Evolutionary conservation across 1,140 invertebrate genomes (phyloP), one percentile per base, ranked within the genome.

Genomic region (Cydia splendana): DNA sequence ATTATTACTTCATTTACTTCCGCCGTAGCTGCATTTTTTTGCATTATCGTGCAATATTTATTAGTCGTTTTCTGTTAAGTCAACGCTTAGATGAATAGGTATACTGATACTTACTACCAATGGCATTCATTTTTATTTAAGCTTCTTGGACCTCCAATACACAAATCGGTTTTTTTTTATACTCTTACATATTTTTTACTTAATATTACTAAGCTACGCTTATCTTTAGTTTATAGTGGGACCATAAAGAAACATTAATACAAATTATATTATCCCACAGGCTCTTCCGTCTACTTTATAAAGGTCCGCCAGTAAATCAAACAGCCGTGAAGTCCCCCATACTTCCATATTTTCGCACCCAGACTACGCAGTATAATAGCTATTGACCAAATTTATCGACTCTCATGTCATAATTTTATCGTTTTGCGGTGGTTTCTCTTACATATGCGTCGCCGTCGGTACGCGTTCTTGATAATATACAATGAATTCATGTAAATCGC

Each of bases 331-430:
- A 90, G 85, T 85, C 80, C 80, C 84, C 85, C 84, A 84, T 85
- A 80, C 86, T 88, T 88, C 88, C 87, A 91, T 89, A 91, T 92
- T 91, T 91, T 91, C 90, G 82, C 90, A 87, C 91, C 88, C 89
- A 85, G 78, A 91, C 88, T 90, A 85, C 85, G 89, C 85, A 88
- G 84, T 90, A 89, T 91, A 92, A 92, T 90, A 84, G 90, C 89
- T 88, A 90, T 90, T 91, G 91, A 90, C 85, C 85, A 89, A 90
- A 92, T 91, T 91, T 92, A 92, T 91, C 84, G 89, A 89, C 88
- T 88, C 87, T 88, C 81, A 83, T 86, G 88, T 89, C 89, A 87
- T 89, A 89, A 91, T 91, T 87, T 84, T 84, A 87, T 88, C 86
- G 88, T 90, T 90, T 88, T 88, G 87, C 85, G 81, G 79, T 77